phyloP scores from a whole-genome alignment of 2,113 vertebrate species.

The Mystacornis crossleyi region DNA sequence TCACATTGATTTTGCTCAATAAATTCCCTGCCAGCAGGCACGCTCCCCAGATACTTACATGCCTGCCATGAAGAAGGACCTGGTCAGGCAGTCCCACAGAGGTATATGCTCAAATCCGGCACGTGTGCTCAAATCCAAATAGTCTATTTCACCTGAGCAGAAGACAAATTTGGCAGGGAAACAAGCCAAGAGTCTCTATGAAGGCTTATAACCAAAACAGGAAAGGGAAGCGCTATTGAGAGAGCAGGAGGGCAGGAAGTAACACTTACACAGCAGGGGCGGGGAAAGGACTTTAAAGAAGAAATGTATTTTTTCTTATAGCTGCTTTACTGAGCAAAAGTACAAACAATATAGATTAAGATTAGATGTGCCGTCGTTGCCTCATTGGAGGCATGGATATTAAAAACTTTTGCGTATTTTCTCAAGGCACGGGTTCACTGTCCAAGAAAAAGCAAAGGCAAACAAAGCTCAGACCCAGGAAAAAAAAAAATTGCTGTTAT shows the following conservation, averaged over 20 bases:
- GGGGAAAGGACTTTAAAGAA: slow-evolving; percentile 26
- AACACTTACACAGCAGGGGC: not conserved
- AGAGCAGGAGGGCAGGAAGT: slow-evolving; percentile 66
- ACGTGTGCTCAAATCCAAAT: not conserved
- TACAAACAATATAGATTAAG: slow-evolving; percentile 30
- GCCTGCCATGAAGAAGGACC: slow-evolving; percentile 44
- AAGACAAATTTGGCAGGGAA: slow-evolving; percentile 19
- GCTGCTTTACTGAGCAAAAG: not conserved
- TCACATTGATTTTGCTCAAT: not conserved
- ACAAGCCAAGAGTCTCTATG: not conserved
- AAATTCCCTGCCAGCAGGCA: not conserved
- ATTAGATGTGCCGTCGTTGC: not conserved
- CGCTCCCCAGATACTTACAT: slow-evolving; percentile 41
- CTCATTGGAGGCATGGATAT: not conserved
- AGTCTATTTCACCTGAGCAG: slow-evolving; percentile 26
- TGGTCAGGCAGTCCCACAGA: not conserved
- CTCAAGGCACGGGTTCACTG: not conserved
- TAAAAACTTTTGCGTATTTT: not conserved
- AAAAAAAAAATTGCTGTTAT: not conserved
- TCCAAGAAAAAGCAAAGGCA: slow-evolving; percentile 24
- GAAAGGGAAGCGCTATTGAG: slow-evolving; percentile 68
- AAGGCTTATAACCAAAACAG: slow-evolving; percentile 61
- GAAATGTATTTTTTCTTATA: slow-evolving; percentile 19
- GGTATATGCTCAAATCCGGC: not conserved
- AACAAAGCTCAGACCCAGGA: slow-evolving; percentile 13